A percentile compares a stretch with the other conserved stretches of the same genome.
phyloP scores from a whole-genome alignment of 2,113 vertebrate genomes.

The Ibidorhyncha struthersii region DNA sequence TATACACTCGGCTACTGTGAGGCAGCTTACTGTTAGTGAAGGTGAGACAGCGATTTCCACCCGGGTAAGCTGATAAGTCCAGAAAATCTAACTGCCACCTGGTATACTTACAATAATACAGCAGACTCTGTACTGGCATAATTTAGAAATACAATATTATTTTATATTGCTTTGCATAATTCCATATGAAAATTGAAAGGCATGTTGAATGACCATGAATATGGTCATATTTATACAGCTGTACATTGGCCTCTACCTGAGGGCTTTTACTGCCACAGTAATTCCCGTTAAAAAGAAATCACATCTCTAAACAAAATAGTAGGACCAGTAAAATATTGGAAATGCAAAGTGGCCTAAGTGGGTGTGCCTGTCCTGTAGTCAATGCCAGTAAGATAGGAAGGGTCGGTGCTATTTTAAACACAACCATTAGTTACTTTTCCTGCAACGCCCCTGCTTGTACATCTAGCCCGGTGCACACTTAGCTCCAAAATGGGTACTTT shows the following conservation, averaged over 20 bases:
- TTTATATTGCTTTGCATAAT: neutral
- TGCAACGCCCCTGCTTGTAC: neutral
- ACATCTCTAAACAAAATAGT: neutral
- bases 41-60: neutral
- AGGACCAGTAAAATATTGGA: neutral
- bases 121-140: neutral
- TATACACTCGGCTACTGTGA: neutral
- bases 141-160: neutral
- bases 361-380: neutral
- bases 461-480: neutral
- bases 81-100: neutral
- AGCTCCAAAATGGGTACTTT: neutral
- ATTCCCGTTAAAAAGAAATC: neutral
- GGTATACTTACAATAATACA: neutral
- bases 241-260: neutral
- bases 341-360: neutral
- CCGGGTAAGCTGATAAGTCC: neutral
- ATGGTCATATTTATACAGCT: neutral
- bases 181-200: neutral
- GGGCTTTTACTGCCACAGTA: neutral
- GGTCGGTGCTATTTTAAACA: conserved; percentile 11
- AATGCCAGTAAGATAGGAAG: neutral
- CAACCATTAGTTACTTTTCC: conserved; percentile 21
- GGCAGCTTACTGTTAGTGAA: neutral
- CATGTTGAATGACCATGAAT: neutral